Conservation (phyloP, 2,888 invertebrate species). For the Griposia aprilina region DNA sequence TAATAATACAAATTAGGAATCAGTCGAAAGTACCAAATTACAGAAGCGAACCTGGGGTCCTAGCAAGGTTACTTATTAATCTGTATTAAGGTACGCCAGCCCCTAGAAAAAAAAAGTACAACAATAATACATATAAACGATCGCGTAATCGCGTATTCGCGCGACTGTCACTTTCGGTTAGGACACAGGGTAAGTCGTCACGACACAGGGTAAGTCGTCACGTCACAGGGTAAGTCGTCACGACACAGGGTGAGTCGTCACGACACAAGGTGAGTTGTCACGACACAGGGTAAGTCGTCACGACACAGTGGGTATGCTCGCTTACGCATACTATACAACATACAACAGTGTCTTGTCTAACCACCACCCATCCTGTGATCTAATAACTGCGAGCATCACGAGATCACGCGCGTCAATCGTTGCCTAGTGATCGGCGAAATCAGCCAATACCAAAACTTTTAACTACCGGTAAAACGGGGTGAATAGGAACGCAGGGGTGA, state of each 20-base stretch:
- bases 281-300: neutral
- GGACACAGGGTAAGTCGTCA: neutral
- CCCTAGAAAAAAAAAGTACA: too few relatives aligned
- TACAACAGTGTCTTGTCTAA: too few relatives aligned
- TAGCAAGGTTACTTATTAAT: too few relatives aligned
- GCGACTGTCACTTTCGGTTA: neutral
- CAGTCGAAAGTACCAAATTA: too few relatives aligned
- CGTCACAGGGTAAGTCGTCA: neutral
- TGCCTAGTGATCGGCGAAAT: neutral
- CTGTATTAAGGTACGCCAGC: too few relatives aligned
- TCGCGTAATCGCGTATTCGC: neutral
- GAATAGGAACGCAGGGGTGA: too few relatives aligned
- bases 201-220: neutral
- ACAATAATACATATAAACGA: neutral
- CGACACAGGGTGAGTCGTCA: neutral
- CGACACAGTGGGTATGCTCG: neutral
- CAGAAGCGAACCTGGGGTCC: too few relatives aligned
- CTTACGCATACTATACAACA: neutral
- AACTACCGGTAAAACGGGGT: too few relatives aligned
- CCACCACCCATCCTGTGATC: neutral
- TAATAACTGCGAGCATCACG: neutral
- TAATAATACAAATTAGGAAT: too few relatives aligned
- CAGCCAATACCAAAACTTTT: neutral
- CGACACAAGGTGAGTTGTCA: neutral
- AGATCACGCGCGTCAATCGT: neutral